phyloP scores from a whole-genome alignment of 2,113 vertebrate genomes.

The Protobothrops flavoviridis region DNA sequence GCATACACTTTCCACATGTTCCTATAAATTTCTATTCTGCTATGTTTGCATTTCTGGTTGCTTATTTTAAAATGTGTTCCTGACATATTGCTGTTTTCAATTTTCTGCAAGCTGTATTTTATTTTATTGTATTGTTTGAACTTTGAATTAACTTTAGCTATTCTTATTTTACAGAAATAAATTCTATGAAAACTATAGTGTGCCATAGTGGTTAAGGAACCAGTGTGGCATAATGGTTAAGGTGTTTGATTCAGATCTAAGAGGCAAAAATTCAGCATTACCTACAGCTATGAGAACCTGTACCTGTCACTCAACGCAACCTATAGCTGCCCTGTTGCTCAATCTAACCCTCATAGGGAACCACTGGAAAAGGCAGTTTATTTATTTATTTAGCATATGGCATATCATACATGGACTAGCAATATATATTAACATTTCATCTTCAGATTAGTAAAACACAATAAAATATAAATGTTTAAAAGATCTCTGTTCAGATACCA shows the following conservation, averaged over 20 bases:
- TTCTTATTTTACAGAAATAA: not conserved
- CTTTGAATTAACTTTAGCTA: not conserved
- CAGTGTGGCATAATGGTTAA: not conserved
- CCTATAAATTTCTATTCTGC: not conserved
- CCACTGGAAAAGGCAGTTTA: not conserved
- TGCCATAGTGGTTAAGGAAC: not conserved
- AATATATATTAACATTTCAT: not conserved
- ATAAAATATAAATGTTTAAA: not conserved
- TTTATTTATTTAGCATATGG: not conserved
- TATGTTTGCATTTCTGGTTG: not conserved
- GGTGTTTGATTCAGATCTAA: not conserved
- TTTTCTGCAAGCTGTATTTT: not conserved
- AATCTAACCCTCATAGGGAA: not conserved
- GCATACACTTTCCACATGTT: not conserved
- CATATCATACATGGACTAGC: not conserved
- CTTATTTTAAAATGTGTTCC: not conserved
- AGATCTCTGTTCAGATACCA: not conserved
- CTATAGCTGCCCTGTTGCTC: not conserved
- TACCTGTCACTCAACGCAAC: not conserved
- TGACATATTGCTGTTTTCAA: not conserved
- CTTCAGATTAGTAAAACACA: not conserved
- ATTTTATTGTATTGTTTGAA: not conserved
- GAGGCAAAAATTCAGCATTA: not conserved
- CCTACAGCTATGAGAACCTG: not conserved
- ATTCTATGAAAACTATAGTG: not conserved